phyloP scores from a whole-genome alignment of 2,888 invertebrate species.

The Minunthozetes semirufus region DNA sequence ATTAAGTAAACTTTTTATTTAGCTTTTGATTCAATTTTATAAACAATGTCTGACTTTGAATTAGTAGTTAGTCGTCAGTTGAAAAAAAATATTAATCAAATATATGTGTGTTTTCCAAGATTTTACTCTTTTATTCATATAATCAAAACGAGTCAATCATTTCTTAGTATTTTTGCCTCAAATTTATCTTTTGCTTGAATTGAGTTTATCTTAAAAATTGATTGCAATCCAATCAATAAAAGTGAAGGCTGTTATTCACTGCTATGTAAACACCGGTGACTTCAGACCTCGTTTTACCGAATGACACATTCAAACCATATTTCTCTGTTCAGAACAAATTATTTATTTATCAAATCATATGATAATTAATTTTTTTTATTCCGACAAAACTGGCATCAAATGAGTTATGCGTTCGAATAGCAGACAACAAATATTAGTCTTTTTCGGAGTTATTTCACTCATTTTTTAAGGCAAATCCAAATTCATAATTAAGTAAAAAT shows the following conservation, averaged over 20 bases:
- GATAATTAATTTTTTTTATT: too few relatives aligned
- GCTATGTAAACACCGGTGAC: not conserved
- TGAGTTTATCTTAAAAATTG: not conserved
- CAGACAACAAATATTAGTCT: too few relatives aligned
- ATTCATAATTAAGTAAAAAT: not conserved
- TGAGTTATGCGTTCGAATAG: too few relatives aligned
- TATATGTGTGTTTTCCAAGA: not conserved
- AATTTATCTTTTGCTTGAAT: not conserved
- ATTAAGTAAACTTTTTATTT: not conserved
- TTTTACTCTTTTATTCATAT: not conserved
- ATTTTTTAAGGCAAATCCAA: not conserved
- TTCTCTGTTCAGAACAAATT: too few relatives aligned
- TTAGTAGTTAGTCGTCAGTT: not conserved
- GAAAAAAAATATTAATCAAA: not conserved
- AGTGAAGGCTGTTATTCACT: not conserved
- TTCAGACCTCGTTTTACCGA: too few relatives aligned
- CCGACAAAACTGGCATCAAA: too few relatives aligned
- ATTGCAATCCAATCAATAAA: not conserved
- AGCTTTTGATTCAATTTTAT: not conserved
- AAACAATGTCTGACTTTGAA: not conserved
- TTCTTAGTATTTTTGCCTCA: not conserved
- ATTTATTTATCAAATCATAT: too few relatives aligned
- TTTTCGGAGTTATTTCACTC: not conserved
- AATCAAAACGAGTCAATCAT: slow-evolving; percentile 3
- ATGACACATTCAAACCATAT: too few relatives aligned